A percentile compares a stretch with the other conserved stretches of the same genome.
Conservation (phyloP, 1,140 invertebrate species). For the Phymastichus coffea region DNA sequence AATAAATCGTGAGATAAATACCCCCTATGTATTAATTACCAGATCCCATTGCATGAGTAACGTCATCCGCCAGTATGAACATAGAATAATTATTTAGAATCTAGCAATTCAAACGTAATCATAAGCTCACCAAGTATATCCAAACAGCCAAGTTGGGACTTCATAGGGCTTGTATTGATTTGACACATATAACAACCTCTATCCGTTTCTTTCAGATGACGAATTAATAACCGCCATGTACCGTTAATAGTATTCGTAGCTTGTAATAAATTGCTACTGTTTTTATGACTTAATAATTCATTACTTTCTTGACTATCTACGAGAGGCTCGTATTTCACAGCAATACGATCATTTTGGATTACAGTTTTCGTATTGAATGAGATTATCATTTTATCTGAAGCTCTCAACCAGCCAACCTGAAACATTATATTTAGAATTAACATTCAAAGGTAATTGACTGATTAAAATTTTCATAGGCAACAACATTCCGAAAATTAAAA, state of each 20-base stretch:
- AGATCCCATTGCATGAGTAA: too few species aligned
- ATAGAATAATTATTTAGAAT: neutral
- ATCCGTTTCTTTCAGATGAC: slow-evolving; percentile 64
- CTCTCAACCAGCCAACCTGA: slow-evolving; percentile 92
- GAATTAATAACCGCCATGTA: slow-evolving; percentile 68
- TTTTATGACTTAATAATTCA: neutral
- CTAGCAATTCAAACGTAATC: neutral
- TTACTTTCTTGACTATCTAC: slow-evolving; percentile 55
- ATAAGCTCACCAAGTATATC: slow-evolving; percentile 64
- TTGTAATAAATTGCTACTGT: slow-evolving; percentile 45
- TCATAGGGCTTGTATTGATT: slow-evolving; percentile 73
- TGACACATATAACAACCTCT: slow-evolving; percentile 69
- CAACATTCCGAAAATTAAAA: too few species aligned
- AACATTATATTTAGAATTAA: too few species aligned
- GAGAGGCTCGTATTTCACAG: slow-evolving; percentile 75
- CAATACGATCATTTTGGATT: slow-evolving; percentile 82
- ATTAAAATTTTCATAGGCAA: too few species aligned
- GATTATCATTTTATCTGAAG: slow-evolving; percentile 85
- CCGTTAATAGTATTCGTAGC: slow-evolving; percentile 64
- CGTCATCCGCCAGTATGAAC: too few species aligned
- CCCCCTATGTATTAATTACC: too few species aligned
- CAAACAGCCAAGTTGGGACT: slow-evolving; percentile 67
- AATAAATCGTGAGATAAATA: too few species aligned
- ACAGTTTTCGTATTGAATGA: slow-evolving; percentile 82
- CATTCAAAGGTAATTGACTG: too few species aligned